Evolutionary conservation across 2,113 vertebrate species (phyloP).

Genomic region (Numenius arquata): DNA sequence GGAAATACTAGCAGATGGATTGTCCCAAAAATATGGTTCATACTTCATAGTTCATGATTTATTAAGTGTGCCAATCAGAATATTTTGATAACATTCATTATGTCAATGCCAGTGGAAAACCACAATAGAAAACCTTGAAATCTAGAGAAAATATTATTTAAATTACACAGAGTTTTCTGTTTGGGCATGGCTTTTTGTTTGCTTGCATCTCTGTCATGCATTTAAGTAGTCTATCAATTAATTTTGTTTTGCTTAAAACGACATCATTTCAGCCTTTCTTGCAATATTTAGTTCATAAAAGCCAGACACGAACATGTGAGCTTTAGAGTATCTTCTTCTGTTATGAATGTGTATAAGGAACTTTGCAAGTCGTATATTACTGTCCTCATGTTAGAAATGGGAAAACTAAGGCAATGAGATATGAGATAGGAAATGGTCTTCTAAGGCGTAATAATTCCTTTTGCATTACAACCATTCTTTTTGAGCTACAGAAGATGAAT

Average conservation of each 20-base stretch:
- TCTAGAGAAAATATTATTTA: background rate
- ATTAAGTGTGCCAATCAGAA: background rate
- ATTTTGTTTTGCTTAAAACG: background rate
- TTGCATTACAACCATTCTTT: background rate
- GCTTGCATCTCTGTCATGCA: background rate
- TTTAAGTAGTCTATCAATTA: background rate
- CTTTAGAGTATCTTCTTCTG: background rate
- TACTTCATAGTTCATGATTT: background rate
- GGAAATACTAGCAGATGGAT: conserved; percentile 3
- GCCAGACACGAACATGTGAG: background rate
- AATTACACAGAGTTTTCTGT: background rate
- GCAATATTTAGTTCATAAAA: background rate
- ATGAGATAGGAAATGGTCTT: background rate
- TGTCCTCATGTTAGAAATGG: background rate
- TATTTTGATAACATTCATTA: conserved; percentile 7
- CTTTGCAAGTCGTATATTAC: background rate
- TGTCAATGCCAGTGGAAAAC: background rate
- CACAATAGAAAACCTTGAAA: background rate
- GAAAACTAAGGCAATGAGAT: background rate
- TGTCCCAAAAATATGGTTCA: background rate
- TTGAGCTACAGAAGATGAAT: background rate
- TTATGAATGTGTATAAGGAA: background rate
- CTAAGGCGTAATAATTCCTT: background rate
- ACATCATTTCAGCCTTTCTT: background rate
- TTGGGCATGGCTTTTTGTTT: background rate